phyloP scores from a whole-genome alignment of 2,888 invertebrate genomes.

The Netelia virgata region DNA sequence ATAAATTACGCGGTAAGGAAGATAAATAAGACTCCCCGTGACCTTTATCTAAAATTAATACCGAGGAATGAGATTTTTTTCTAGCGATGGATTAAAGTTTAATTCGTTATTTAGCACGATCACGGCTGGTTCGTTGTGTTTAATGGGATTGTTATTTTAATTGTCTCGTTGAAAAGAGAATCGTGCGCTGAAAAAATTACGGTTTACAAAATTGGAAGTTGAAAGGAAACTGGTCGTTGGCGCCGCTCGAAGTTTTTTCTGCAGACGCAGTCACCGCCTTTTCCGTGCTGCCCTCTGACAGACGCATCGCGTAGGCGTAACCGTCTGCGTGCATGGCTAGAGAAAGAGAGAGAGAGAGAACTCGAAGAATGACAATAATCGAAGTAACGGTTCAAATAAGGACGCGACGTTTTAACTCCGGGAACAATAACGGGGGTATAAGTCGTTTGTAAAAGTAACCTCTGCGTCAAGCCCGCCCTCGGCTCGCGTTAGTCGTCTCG shows the following conservation, averaged over 20 bases:
- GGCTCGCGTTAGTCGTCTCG: slow-evolving; percentile 24
- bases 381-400: not conserved
- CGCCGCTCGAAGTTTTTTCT: not conserved
- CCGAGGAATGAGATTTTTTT: not conserved
- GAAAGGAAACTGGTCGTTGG: not conserved
- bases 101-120: not conserved
- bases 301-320: slow-evolving; percentile 62
- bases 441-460: slow-evolving; percentile 5
- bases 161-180: not conserved
- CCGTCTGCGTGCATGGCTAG: not conserved
- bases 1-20: not conserved
- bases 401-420: slow-evolving; percentile 49
- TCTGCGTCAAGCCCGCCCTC: slow-evolving; percentile 55
- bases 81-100: not conserved
- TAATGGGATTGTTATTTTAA: not conserved
- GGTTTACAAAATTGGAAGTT: not conserved
- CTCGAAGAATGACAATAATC: slow-evolving; percentile 1
- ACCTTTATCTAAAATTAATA: slow-evolving; percentile 30
- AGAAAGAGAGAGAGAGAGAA: slow-evolving; percentile 23
- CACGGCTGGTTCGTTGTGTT: not conserved
- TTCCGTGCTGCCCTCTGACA: slow-evolving; percentile 5
- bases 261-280: not conserved
- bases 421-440: slow-evolving; percentile 63
- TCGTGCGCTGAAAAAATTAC: not conserved
- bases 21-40: not conserved